A percentile compares a stretch with the other conserved stretches of the same genome.
These are phyloP conservation scores for Monomorium pharaonis DNA, from an alignment of 1,140 invertebrate genomes.

Conservation along the genomic window DNA sequence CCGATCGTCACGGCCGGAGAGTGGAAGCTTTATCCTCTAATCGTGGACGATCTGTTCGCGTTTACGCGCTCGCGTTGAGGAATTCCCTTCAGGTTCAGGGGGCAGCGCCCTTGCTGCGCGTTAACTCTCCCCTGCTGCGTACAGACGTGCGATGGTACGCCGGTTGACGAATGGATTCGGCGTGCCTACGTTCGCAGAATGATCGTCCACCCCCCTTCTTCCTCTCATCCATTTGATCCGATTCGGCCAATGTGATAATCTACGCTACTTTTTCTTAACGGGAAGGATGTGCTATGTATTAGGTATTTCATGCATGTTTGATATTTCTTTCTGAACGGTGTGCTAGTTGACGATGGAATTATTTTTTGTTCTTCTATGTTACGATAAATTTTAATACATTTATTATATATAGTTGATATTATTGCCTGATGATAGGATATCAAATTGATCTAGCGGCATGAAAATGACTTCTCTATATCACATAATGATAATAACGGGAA, in stretches of 20 bases:
- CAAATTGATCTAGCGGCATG: not conserved
- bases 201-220: not conserved
- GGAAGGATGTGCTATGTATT: too few relatives aligned
- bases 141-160: constrained; percentile 75
- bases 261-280: not conserved
- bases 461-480: not conserved
- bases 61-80: constrained; percentile 61
- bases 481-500: constrained; percentile 7
- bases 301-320: too few relatives aligned
- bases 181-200: constrained; percentile 15
- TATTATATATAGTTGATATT: not conserved
- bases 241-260: not conserved
- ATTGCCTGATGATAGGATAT: not conserved
- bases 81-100: constrained; percentile 77
- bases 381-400: not conserved
- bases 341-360: not conserved
- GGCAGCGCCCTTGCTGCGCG: constrained; percentile 80
- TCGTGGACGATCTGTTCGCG: constrained; percentile 75
- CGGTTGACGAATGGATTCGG: constrained; percentile 78
- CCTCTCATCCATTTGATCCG: not conserved
- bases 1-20: constrained; percentile 21
- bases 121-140: constrained; percentile 81
- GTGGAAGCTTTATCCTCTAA: constrained; percentile 60
- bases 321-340: not conserved
- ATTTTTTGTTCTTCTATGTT: not conserved